These are phyloP conservation scores for Battus philenor DNA, from an alignment of 1,140 invertebrate genomes.

Conservation along the genomic window DNA sequence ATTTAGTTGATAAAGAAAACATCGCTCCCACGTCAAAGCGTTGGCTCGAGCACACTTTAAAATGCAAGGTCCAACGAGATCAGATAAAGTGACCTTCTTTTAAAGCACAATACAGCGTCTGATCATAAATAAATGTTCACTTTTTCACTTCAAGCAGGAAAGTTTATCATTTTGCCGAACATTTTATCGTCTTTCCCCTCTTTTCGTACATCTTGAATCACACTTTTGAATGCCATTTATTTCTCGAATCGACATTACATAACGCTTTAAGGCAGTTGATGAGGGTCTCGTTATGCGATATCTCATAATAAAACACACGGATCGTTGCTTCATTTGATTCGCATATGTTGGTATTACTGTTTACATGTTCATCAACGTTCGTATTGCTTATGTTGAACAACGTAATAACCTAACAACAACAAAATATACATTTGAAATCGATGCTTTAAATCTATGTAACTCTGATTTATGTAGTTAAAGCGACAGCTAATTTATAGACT, in stretches of 20 bases:
- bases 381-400: too few relatives aligned
- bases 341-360: too few relatives aligned
- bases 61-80: constrained; percentile 40
- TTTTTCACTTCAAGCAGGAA: constrained; percentile 51
- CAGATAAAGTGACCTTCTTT: constrained; percentile 48
- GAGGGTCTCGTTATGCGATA: constrained; percentile 58
- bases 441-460: too few relatives aligned
- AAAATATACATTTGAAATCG: too few relatives aligned
- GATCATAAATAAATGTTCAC: constrained; percentile 67
- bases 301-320: constrained; percentile 61
- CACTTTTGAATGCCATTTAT: constrained; percentile 68
- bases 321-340: constrained; percentile 40
- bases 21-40: constrained; percentile 30
- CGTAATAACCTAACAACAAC: too few relatives aligned
- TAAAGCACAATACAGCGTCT: constrained; percentile 39
- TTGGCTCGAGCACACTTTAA: constrained; percentile 33
- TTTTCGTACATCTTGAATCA: constrained; percentile 67
- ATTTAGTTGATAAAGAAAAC: constrained; percentile 16
- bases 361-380: too few relatives aligned
- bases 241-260: constrained; percentile 49
- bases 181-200: constrained; percentile 47
- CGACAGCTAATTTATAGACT: too few relatives aligned
- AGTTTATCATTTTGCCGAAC: constrained; percentile 63
- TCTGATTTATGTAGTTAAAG: too few relatives aligned
- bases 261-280: constrained; percentile 47